Evolutionary conservation across 2,797 vertebrate genomes (phyloP), one percentile per base, ranked within the genome.

Genomic region (Eulemur albifrons): DNA sequence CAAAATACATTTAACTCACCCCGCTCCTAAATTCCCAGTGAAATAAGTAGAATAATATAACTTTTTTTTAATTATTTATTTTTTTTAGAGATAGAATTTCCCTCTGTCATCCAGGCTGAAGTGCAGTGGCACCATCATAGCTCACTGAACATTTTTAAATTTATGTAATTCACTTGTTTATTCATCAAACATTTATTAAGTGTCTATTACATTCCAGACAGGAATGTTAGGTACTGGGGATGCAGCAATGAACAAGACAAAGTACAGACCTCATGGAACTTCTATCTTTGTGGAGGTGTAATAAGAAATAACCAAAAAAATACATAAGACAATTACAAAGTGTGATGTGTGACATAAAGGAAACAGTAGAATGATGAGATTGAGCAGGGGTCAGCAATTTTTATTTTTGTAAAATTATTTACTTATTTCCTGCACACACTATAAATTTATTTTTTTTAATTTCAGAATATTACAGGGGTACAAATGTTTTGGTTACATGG

Each of bases 261-360:
- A 80, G 40, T 27, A 14, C 18, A 23, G 52, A 54, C 48, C 61
- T 95, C 32, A 13, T 7, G 11, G 11, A 84, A 15, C 18, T 50
- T 67, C 30, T 3, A 30, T 72, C 52, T 25, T 94, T 89, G 12
- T 50, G 21, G 52, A 25, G 2, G 5, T 59, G 18, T 72, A 50
- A 70, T 48, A 84, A 89, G 65, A 90, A 83, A 75, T 14, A 82
- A 35, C 14, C 59, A 45, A 92, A 95, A 27, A 92, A 85, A 88
- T 23, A 57, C 35, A 23, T 6, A 25, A 70, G 50, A 45, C 12
- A n/a, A 75, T 63, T 76, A 35, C 18, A 76, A 61, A 70, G 54
- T 35, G 35, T 85, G 11, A 45, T 25, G 15, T 48, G 35, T 23
- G 48, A 2, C 61, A 65, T 89, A 65, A 54, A 86, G 59, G 61